These are phyloP conservation scores for Olivierus martensii DNA, from an alignment of 1,140 invertebrate species.

Conservation along the genomic window DNA sequence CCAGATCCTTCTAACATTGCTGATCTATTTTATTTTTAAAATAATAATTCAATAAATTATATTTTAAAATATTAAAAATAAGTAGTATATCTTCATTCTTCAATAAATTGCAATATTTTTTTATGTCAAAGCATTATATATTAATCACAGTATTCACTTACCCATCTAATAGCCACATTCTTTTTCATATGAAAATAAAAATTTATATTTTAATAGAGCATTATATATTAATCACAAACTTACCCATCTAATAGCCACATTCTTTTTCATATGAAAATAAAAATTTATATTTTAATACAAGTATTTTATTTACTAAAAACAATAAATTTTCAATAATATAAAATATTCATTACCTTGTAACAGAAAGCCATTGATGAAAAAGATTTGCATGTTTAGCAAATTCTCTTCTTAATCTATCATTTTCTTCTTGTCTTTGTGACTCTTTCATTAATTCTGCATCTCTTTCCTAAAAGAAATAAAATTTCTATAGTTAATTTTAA, in stretches of 20 bases:
- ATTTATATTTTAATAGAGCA: neutral
- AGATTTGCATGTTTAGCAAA: conserved; percentile 97
- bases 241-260: conserved; percentile 57
- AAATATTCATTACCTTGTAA: conserved; percentile 72
- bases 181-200: conserved; percentile 25
- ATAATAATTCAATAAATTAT: conserved; percentile 7
- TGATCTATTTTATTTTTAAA: conserved; percentile 37
- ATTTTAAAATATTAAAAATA: neutral
- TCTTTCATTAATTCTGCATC: conserved; percentile 88
- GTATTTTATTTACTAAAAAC: too few relatives aligned
- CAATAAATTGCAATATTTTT: too few relatives aligned
- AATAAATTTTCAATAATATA: too few relatives aligned
- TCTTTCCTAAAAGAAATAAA: conserved; percentile 20
- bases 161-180: conserved; percentile 57
- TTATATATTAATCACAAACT: too few relatives aligned
- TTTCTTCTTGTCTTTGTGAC: conserved; percentile 93
- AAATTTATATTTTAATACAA: neutral
- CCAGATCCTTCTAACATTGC: conserved; percentile 99
- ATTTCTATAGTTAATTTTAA: too few relatives aligned
- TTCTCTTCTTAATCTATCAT: conserved; percentile 93
- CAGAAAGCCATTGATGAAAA: conserved; percentile 97
- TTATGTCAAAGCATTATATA: too few relatives aligned
- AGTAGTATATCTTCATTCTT: too few relatives aligned
- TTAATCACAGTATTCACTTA: too few relatives aligned
- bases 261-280: conserved; percentile 31